Conservation (phyloP, 2,888 invertebrate genomes). For the Pollenia labialis region DNA sequence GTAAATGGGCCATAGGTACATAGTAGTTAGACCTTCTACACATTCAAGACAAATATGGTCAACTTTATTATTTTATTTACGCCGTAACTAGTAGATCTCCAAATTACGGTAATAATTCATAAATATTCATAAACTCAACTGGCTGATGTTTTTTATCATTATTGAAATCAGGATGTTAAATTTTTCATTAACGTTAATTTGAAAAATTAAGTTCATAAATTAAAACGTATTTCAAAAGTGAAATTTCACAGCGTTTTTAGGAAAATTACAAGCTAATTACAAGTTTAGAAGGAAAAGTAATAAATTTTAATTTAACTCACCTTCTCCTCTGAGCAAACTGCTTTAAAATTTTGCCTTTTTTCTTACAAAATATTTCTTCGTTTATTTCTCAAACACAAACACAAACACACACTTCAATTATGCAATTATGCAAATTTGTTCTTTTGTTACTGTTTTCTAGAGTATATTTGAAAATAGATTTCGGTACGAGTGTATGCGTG, state of each 20-base stretch:
- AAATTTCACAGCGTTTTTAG: not conserved
- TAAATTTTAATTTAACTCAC: constrained; percentile 32
- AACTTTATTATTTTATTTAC: too few relatives aligned
- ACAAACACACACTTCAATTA: constrained; percentile 5
- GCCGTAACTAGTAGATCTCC: too few relatives aligned
- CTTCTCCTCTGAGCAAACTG: not conserved
- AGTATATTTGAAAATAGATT: constrained; percentile 23
- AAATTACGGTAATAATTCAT: too few relatives aligned
- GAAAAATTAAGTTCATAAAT: too few relatives aligned
- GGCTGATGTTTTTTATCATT: too few relatives aligned
- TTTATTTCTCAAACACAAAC: constrained; percentile 20
- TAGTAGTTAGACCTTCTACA: too few relatives aligned
- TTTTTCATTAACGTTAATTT: too few relatives aligned
- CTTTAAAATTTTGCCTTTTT: constrained; percentile 24
- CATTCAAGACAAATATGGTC: too few relatives aligned
- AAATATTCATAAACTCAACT: too few relatives aligned
- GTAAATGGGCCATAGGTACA: too few relatives aligned
- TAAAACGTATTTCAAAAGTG: not conserved
- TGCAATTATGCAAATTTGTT: constrained; percentile 69
- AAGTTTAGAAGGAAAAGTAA: constrained; percentile 11
- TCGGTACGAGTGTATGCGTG: constrained; percentile 9
- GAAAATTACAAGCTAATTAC: constrained; percentile 11
- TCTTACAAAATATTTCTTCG: constrained; percentile 17
- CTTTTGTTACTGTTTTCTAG: constrained; percentile 44
- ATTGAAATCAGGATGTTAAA: too few relatives aligned